Evolutionary conservation across 2,797 vertebrate genomes (phyloP), one percentile per base, ranked within the genome.

Genomic region (Sebastes nivosus): DNA sequence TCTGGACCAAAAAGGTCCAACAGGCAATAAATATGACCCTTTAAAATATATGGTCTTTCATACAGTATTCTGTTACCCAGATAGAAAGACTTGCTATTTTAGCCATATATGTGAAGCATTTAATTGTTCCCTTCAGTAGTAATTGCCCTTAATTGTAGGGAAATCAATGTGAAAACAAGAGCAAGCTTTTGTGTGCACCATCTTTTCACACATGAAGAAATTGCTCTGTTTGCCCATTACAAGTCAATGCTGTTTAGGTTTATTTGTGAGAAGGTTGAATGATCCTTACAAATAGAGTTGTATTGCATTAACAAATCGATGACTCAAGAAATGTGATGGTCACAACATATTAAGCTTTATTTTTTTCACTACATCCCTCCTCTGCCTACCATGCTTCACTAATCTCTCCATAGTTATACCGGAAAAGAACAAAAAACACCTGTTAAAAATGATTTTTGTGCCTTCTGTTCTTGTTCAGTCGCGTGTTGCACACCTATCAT

Each of bases 31-130:
- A 84, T 68, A 46, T 63, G 59, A 46, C 1, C 50, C 38, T 50
- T 79, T 81, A 75, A 24, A 74, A 81, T 38, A 32, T 50, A 30
- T 67, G 32, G 42, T n/a, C 68, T 74, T 75, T 57, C 36, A 46
- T 46, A 46, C 42, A 46, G 59, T 75, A 78, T 75, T 70, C 46
- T 80, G 11, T 63, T 64, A n/a, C 12, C 16, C 5, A 67, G 24
- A 79, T 60, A 76, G 63, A 38, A 54, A 20, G 1, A 65, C 8
- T 57, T 67, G 14, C 8, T 52, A 7, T 57, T 70, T 61, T 16
- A 78, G 18, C 11, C 20, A 20, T 63, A 6, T 16, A n/a, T 54
- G 18, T 66, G 60, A 64, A 50, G 10, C 57, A 66, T 30, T 71
- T 74, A 36, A 59, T 22, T 61, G 10, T 63, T 55, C 59, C 18